phyloP scores from a whole-genome alignment of 2,888 invertebrate species.

The Ecliptopera silaceata region DNA sequence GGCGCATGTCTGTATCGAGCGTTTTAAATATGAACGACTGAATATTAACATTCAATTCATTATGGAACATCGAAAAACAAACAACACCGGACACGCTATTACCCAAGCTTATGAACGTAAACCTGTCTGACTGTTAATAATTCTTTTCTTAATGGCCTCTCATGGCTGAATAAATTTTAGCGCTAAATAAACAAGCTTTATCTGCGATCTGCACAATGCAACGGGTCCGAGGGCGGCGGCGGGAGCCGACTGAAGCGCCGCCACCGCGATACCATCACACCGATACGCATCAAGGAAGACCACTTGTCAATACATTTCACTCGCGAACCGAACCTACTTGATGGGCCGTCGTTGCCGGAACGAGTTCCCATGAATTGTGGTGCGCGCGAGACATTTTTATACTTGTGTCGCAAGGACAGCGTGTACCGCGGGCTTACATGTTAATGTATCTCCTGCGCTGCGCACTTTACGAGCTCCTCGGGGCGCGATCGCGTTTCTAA shows the following conservation, averaged over 20 bases:
- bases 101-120: slow-evolving; percentile 66
- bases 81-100: slow-evolving; percentile 61
- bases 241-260: slow-evolving; percentile 79
- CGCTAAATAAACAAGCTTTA: slow-evolving; percentile 80
- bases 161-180: slow-evolving; percentile 76
- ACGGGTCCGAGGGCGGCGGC: slow-evolving; percentile 62
- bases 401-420: slow-evolving; percentile 66
- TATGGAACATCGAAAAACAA: slow-evolving; percentile 61
- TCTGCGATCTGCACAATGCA: slow-evolving; percentile 77
- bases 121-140: slow-evolving; percentile 72
- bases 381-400: slow-evolving; percentile 74
- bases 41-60: slow-evolving; percentile 67
- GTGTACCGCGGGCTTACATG: slow-evolving; percentile 64
- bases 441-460: slow-evolving; percentile 59
- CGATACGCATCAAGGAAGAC: slow-evolving; percentile 82
- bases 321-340: slow-evolving; percentile 68
- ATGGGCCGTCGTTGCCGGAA: slow-evolving; percentile 70
- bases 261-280: slow-evolving; percentile 76
- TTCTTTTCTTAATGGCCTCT: slow-evolving; percentile 73
- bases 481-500: slow-evolving; percentile 57
- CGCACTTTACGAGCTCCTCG: slow-evolving; percentile 51
- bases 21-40: slow-evolving; percentile 52
- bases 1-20: slow-evolving; percentile 42
- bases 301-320: slow-evolving; percentile 82
- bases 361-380: slow-evolving; percentile 77